These are phyloP conservation scores for Macrophya alboannulata DNA, from an alignment of 2,888 invertebrate genomes.

Conservation along the genomic window DNA sequence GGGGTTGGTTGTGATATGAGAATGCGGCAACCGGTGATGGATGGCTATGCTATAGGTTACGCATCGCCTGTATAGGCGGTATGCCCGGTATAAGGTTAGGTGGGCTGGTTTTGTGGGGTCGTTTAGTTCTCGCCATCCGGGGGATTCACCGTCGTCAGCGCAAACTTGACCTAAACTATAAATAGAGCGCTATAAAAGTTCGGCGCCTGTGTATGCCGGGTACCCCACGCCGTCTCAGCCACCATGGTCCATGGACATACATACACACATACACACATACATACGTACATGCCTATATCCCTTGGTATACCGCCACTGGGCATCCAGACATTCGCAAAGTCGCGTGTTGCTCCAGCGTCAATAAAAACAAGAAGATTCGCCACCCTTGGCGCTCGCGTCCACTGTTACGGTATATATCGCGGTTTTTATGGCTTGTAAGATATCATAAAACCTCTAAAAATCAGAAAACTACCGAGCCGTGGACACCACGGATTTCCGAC, in stretches of 20 bases:
- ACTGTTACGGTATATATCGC: constrained; percentile 42
- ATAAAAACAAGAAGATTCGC: constrained; percentile 56
- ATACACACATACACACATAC: neutral
- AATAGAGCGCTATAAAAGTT: constrained; percentile 54
- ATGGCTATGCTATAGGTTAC: constrained; percentile 52
- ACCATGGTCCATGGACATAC: neutral
- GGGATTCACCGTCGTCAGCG: constrained; percentile 53
- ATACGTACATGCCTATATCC: neutral
- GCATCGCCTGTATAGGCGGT: constrained; percentile 47
- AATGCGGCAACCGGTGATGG: constrained; percentile 55
- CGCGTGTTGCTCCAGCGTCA: constrained; percentile 49
- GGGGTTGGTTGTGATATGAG: constrained; percentile 55
- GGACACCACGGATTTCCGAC: constrained; percentile 3
- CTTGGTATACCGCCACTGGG: neutral
- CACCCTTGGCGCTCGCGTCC: constrained; percentile 24
- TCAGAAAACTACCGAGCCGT: constrained; percentile 46
- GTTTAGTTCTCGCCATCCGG: constrained; percentile 50
- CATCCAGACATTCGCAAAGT: constrained; percentile 36
- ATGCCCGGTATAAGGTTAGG: constrained; percentile 39
- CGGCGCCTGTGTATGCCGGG: constrained; percentile 38
- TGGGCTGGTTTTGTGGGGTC: constrained; percentile 46
- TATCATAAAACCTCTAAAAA: constrained; percentile 55
- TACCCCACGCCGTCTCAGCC: constrained; percentile 29
- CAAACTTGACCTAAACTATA: constrained; percentile 56
- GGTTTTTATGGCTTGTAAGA: constrained; percentile 54